Evolutionary conservation across 2,888 invertebrate genomes (phyloP).

Genomic region (Temnothorax rugatulus): DNA sequence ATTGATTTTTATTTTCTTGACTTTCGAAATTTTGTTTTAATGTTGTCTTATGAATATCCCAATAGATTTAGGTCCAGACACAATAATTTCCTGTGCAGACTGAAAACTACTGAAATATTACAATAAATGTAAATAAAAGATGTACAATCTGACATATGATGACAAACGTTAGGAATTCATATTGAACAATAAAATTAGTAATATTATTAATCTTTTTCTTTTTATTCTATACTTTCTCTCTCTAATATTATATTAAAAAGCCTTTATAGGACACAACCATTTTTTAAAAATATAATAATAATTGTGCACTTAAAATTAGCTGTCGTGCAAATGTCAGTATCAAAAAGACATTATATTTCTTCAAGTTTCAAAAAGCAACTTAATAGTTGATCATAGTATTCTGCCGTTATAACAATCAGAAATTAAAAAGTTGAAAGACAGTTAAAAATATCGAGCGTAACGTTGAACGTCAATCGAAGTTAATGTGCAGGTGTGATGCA

Average conservation of each 20-base stretch:
- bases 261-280: background rate
- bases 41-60: background rate
- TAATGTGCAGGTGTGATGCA: slow-evolving; percentile 24
- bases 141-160: background rate
- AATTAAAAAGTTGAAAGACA: background rate
- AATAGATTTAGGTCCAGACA: background rate
- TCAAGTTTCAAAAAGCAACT: background rate
- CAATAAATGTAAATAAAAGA: background rate
- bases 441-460: slow-evolving; percentile 5
- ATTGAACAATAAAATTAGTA: background rate
- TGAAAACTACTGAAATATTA: background rate
- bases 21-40: background rate
- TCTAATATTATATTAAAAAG: background rate
- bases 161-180: background rate
- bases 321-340: background rate
- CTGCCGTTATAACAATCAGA: background rate
- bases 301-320: background rate
- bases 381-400: background rate
- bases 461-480: slow-evolving; percentile 25
- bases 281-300: background rate
- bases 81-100: background rate
- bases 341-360: background rate
- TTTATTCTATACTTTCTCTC: background rate
- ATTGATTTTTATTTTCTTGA: background rate
- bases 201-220: background rate